These are phyloP conservation scores for Odocoileus hemionus DNA, from an alignment of 2,113 vertebrate genomes.

Conservation along the genomic window DNA sequence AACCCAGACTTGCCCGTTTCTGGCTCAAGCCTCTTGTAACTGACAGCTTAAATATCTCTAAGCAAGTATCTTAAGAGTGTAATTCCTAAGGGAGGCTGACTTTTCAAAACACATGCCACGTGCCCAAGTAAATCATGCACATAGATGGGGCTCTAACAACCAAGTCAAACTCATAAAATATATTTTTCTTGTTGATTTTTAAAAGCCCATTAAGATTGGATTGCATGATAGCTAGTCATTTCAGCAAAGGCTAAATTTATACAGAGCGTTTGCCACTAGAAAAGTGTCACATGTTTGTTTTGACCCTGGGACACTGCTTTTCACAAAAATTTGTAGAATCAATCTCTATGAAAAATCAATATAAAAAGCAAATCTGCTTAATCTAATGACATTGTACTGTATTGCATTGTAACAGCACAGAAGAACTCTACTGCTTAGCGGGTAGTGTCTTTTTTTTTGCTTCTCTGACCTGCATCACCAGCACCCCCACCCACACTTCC, in stretches of 20 bases:
- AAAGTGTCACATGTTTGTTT: not conserved
- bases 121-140: not conserved
- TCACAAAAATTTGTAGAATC: conserved; percentile 24
- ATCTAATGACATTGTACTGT: not conserved
- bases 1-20: not conserved
- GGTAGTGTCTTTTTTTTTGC: not conserved
- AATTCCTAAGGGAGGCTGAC: not conserved
- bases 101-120: conserved; percentile 32
- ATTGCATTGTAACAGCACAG: not conserved
- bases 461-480: not conserved
- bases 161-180: not conserved
- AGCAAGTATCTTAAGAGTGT: conserved; percentile 28
- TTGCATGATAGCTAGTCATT: conserved; percentile 20
- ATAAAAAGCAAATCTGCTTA: not conserved
- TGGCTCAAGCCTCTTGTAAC: conserved; percentile 8
- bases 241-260: not conserved
- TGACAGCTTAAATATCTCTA: conserved; percentile 41
- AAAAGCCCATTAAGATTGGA: not conserved
- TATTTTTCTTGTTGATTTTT: not conserved
- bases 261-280: not conserved
- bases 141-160: not conserved
- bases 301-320: not conserved
- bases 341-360: not conserved
- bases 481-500: not conserved
- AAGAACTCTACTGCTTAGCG: not conserved